Evolutionary conservation across 2,888 invertebrate genomes (phyloP), one percentile per base, ranked within the genome.

Genomic region (Empis stercorea): DNA sequence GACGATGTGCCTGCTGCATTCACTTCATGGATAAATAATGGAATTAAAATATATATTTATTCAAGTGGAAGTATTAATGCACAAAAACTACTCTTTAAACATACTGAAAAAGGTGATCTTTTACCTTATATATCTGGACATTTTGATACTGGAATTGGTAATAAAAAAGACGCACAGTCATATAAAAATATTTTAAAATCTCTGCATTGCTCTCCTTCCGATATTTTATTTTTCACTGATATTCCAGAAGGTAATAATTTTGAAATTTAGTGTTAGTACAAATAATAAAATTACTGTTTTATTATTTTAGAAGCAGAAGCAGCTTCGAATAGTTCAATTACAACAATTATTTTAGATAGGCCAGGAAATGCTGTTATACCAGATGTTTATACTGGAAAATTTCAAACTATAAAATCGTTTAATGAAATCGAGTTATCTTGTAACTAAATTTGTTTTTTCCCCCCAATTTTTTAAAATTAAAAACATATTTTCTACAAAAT

Each of bases 41-140:
- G 81, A 11, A 76, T 78, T 32, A 77, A 76, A 53, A 72, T 95
- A 43, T 92, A 81, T 61, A 81, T 94, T 51, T 96, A 88, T 66
- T 95, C 95, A 0, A 93, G 93, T 23, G 95, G 94, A 42, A 92
- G 91, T 47, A 80, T 89, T 1, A 82, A 85, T 58, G 87, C 94
- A 13, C 96, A 96, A 66, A 86, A 89, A 62, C 73, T 94, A 10
- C 74, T 95, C 4, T 93, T 95, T 65, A 74, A 75, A 0, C 74
- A 88, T 65, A 81, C 89, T 3, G 69, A 72, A 15, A 74, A 78
- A 40, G 95, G 95, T 1, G 82, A 95, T 66, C 63, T 95, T 52
- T 71, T 81, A 56, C 78, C 80, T 39, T 66, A 71, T 47, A 76
- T 96, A 48, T 76, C 77, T 43, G 86, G 81, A 0, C 83, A 88